A percentile compares a stretch with the other conserved stretches of the same genome.
Conservation (phyloP, 2,797 vertebrate genomes). For the Chromis chromis region DNA sequence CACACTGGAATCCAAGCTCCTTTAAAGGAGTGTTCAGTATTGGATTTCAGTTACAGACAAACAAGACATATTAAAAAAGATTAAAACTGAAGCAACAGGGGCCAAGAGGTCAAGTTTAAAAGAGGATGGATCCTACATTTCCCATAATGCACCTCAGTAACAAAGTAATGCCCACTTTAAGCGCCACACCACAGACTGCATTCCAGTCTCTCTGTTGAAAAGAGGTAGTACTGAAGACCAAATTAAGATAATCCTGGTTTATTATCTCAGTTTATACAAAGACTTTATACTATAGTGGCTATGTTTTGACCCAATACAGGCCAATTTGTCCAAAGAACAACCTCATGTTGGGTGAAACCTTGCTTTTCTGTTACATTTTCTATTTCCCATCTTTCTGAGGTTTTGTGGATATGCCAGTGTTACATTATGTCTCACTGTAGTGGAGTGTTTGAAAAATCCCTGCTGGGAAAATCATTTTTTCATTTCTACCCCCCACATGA, state of each 20-base stretch:
- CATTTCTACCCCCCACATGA: background rate
- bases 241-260: background rate
- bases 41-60: no score
- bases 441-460: background rate
- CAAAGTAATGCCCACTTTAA: no score
- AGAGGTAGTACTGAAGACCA: no score
- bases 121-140: background rate
- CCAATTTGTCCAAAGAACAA: no score
- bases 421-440: no score
- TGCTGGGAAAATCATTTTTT: background rate
- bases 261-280: background rate
- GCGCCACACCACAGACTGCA: background rate
- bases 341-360: no score
- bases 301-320: no score
- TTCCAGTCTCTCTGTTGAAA: no score
- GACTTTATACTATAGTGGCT: no score
- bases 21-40: background rate
- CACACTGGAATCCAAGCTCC: background rate
- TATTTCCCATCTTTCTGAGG: background rate
- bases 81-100: background rate
- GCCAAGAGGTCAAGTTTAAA: background rate
- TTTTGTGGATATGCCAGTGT: background rate
- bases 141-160: background rate
- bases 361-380: background rate
- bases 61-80: background rate